Base-by-base conservation (phyloP, 2,113 vertebrate genomes). In the Dendropsophus ebraccatus region DNA sequence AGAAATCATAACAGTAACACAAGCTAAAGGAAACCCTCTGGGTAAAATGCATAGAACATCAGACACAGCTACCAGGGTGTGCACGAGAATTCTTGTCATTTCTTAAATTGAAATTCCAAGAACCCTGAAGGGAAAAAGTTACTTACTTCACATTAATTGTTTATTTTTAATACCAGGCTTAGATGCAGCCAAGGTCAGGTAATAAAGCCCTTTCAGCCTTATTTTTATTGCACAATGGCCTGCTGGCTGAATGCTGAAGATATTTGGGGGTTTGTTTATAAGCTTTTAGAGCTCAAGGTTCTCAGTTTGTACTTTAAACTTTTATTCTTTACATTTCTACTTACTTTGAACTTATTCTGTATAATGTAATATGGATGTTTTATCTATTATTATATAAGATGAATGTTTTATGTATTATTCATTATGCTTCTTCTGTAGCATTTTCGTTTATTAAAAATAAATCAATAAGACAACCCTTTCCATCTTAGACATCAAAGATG, bases 121-220 rank as follows among this genome's bases (percentile, higher is more conserved):
- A 62, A 37, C 78, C 78, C 78, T 65, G 41, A 45, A 62, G 78
- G 78, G 78, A 81, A 60, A 35, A 80, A 60, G 32, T 80, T 13
- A 60, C 54, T 80, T 25, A 60, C 28, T 60, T 37, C n/a, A 45
- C 35, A 37, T 65, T 60, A n/a, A 28, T 65, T 47, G 14, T 28
- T 25, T 80, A 25, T 60, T 70, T 47, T 80, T 47, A n/a, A 47
- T 25, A 81, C 49, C 49, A 77, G 49, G 3, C 74, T 21, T 21
- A 52, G 28, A 14, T 30, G 45, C 28, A n/a, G 47, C 0, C 73
- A 28, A 76, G 73, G 45, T 49, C 28, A 54, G 49, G 2, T 54
- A 52, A 52, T 77, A 1, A 77, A 30, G 32, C 32, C 28, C 3
- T 21, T 21, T 30, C 11, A 30, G 49, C 2, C 32, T 67, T 32